phyloP scores from a whole-genome alignment of 2,888 invertebrate genomes.

The Macrosoma leucophasiata region DNA sequence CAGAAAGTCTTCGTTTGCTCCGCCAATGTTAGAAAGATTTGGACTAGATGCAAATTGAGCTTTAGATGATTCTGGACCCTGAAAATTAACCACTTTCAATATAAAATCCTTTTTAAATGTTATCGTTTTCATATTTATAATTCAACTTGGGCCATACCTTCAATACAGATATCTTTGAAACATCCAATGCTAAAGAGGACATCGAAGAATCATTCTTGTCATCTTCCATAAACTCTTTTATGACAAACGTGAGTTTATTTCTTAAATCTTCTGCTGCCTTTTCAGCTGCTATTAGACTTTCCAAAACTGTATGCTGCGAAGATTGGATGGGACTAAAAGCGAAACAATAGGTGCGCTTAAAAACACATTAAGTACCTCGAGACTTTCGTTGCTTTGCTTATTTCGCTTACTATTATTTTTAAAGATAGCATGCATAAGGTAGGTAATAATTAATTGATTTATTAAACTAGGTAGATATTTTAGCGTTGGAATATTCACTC shows the following conservation, averaged over 20 bases:
- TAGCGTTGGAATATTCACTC: no score
- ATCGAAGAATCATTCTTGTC: slow-evolving; percentile 49
- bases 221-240: slow-evolving; percentile 45
- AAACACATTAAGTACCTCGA: not conserved
- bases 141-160: slow-evolving; percentile 39
- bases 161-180: slow-evolving; percentile 62
- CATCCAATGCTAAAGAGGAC: slow-evolving; percentile 54
- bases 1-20: slow-evolving; percentile 35
- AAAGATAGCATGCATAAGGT: no score
- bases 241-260: slow-evolving; percentile 38
- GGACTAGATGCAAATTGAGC: slow-evolving; percentile 61
- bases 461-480: no score
- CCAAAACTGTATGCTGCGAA: slow-evolving; percentile 36
- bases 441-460: no score
- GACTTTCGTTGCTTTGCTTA: no score
- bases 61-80: slow-evolving; percentile 49
- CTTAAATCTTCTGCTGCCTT: slow-evolving; percentile 46
- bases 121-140: not conserved
- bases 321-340: slow-evolving; percentile 53
- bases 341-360: slow-evolving; percentile 1
- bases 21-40: slow-evolving; percentile 43
- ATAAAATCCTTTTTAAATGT: not conserved
- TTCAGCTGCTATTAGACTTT: slow-evolving; percentile 47
- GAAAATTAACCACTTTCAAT: no score
- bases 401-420: no score